Base-by-base conservation (phyloP, 1,140 invertebrate species). In the Pseudomyrmex flavicornis region DNA sequence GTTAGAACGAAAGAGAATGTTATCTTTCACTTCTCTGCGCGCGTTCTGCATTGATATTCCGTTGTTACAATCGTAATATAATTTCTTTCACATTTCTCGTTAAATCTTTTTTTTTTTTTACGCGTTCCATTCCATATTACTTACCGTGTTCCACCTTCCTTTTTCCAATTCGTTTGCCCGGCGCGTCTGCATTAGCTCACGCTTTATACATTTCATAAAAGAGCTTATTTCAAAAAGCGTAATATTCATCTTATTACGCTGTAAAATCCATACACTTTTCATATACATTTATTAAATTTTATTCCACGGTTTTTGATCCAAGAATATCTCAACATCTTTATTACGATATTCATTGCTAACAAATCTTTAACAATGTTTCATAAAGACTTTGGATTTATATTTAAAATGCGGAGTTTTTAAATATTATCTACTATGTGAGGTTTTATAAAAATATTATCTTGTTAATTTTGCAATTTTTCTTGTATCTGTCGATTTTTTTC, bases 61-160 rank as follows among this genome's bases (percentile, higher is more conserved):
- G 72, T n/a, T 20, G 54, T 80, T 72, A 61, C 72, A 80, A 80
- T 80, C 44, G 54, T 80, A 72, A 80, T 80, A 80, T 80, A 80
- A 80, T 80, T 72, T 46, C 76, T 80, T 72, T 59, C 72, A 80
- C 72, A 82, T 85, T 83, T 86, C 88, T 90, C 83, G 87, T 90
- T 90, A 90, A 90, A 90, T 90, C 88, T 85, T 83, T 90, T 87
- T 91, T 26, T 26, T 26, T 35, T 35, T 35, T 35, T 35, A 35
- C 35, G 85, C 83, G 85, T 77, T 88, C 73, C 69, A 74, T 56
- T 84, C 77, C 70, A 69, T 86, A 73, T 88, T 85, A 66, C 82
- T 79, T 66, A 68, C 65, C 20, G 20, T 17, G 35, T 52, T 68
- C 68, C 15, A 48, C 56, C 72, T 69, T 70, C 50, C 56, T 70